Evolutionary conservation across 2,797 vertebrate genomes (phyloP), one percentile per base, ranked within the genome.

Genomic region (Knipowitschia caucasica): DNA sequence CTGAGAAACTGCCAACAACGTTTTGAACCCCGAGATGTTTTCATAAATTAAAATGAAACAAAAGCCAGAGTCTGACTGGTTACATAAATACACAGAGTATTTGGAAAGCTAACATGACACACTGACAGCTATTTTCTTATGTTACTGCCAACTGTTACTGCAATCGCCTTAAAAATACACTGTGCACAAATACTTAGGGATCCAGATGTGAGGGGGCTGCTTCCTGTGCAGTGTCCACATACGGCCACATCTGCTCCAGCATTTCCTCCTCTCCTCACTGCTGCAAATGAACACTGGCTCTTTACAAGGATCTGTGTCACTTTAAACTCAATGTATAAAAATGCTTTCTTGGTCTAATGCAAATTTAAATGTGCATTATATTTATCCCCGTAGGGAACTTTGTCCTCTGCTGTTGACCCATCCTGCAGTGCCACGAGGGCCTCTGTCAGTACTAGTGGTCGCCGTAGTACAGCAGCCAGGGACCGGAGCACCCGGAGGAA

Each of bases 251-350:
- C 87, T 84, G 84, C 66, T 42, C 77, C 80, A 80, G 80, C 87
- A 85, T 88, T 89, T 89, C 86, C 87, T 86, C 84, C 78, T 73
- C 55, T 83, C 84, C 82, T 85, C 79, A n/a, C n/a, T n/a, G n/a
- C n/a, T n/a, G n/a, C n/a, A n/a, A n/a, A n/a, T n/a, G n/a, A n/a
- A n/a, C n/a, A n/a, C n/a, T n/a, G n/a, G n/a, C n/a, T n/a, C n/a
- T n/a, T n/a, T n/a, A n/a, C n/a, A n/a, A n/a, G n/a, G n/a, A n/a
- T n/a, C n/a, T n/a, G n/a, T n/a, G n/a, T n/a, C n/a, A n/a, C n/a
- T n/a, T n/a, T n/a, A n/a, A n/a, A n/a, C n/a, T n/a, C n/a, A n/a
- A n/a, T n/a, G n/a, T n/a, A n/a, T n/a, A n/a, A n/a, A n/a, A n/a
- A n/a, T n/a, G n/a, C n/a, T n/a, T n/a, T n/a, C n/a, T n/a, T n/a